A percentile compares a stretch with the other conserved stretches of the same genome.
phyloP scores from a whole-genome alignment of 1,140 invertebrate genomes.

The Zaprionus capensis region DNA sequence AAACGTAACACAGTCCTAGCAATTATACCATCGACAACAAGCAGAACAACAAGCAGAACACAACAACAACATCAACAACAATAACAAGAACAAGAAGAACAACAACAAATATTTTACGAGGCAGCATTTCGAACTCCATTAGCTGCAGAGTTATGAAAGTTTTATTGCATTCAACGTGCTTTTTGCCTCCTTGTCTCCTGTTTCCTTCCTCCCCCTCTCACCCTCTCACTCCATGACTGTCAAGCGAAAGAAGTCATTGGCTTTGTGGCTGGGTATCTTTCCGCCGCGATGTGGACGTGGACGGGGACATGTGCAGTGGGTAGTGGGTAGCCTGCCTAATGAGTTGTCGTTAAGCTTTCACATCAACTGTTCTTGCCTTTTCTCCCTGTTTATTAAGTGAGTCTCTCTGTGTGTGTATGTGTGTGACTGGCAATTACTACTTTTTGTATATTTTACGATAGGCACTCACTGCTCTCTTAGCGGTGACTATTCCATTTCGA shows the following conservation, averaged over 20 bases:
- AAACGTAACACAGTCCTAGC: conserved; percentile 57
- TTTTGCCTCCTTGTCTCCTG: conserved; percentile 35
- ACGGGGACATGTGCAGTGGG: conserved; percentile 43
- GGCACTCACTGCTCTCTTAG: conserved; percentile 4
- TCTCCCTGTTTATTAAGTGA: conserved; percentile 8
- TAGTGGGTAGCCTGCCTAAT: conserved; percentile 45
- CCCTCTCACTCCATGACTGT: conserved; percentile 1
- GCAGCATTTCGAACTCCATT: conserved; percentile 81
- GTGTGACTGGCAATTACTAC: conserved; percentile 15
- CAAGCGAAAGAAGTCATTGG: conserved; percentile 67
- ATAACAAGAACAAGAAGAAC: conserved; percentile 1
- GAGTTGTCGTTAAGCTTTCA: conserved; percentile 59
- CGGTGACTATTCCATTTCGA: conserved; percentile 8
- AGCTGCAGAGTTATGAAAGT: conserved; percentile 81
- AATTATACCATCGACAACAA: conserved; percentile 62
- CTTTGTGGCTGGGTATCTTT: conserved; percentile 61
- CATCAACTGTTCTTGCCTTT: conserved; percentile 23
- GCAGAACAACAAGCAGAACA: conserved; percentile 17
- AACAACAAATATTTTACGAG: conserved; percentile 77
- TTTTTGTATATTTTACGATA: conserved; percentile 59
- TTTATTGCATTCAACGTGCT: conserved; percentile 76
- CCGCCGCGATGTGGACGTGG: conserved; percentile 30
- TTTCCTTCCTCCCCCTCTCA: conserved; percentile 15
- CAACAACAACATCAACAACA: conserved; percentile 22
- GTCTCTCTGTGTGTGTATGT: neutral